Base-by-base conservation (phyloP, 2,113 vertebrate species). In the Prinia subflava region DNA sequence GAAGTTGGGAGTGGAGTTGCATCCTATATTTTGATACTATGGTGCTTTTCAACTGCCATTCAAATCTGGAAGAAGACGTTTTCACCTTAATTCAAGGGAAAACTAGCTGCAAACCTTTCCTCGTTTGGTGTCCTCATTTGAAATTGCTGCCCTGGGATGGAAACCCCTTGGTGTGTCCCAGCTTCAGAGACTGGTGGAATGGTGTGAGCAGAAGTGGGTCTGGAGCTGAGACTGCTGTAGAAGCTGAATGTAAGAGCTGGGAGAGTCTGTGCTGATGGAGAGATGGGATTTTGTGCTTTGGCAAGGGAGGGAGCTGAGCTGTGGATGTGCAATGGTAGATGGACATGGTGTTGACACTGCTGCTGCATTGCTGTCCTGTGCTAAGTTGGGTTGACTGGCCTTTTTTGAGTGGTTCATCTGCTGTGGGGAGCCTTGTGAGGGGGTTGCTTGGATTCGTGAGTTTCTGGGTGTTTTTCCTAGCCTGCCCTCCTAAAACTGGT, bases 211-310 rank as follows among this genome's bases (percentile, higher is more conserved):
- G 56, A 50, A 73, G 41, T 25, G 22, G 52, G 31, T 12, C 22
- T 5, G 10, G 70, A 59, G 57, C 39, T 67, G 37, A 30, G 65
- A 50, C 46, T 86, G 2, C 59, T 41, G 41, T 62, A 8, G 13
- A 14, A 49, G 23, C 39, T 76, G 44, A 18, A 21, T 1, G 1
- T 7, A 17, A 33, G 71, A 87, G 28, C 47, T 67, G 42, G 27
- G 21, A 19, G 28, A 41, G 21, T 22, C 20, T 20, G 3, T 10
- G 28, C 39, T 30, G 33, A 2, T 1, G 0, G 4, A 57, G 8
- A 1, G 4, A 0, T 18, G 62, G 56, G 42, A 11, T 46, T 46
- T 55, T 69, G 2, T 53, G 37, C 31, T 22, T 0, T 15, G 77
- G 59, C 7, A 17, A 13, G 30, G n/a, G 55, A 39, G 35, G 39